A percentile compares a stretch with the other conserved stretches of the same genome.
Conservation (phyloP, 2,797 vertebrate species). For the Scolopax rusticola region DNA sequence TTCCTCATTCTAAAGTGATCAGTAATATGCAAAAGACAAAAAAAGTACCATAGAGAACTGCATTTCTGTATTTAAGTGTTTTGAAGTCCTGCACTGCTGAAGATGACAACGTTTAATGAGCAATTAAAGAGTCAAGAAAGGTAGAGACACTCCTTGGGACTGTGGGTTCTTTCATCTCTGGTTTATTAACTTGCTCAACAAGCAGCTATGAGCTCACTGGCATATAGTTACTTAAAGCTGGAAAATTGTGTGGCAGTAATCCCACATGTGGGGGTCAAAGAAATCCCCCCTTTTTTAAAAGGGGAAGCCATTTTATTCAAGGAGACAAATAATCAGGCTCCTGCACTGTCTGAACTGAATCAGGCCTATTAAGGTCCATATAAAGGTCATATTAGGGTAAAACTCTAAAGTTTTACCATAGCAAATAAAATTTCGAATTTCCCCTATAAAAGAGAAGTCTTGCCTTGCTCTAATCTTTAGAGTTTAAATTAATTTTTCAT, state of each 20-base stretch:
- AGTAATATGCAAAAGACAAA: neutral
- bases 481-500: conserved; percentile 74
- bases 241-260: neutral
- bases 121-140: neutral
- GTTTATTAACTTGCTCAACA: neutral
- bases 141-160: neutral
- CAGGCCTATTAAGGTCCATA: neutral
- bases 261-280: neutral
- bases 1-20: neutral
- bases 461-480: conserved; percentile 64
- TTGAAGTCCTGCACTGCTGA: neutral
- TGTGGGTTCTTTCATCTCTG: neutral
- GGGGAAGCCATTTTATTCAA: neutral
- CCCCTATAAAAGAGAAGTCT: conserved; percentile 27
- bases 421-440: conserved; percentile 46
- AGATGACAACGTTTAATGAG: neutral
- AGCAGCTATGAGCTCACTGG: neutral
- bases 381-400: conserved; percentile 32
- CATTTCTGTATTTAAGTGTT: neutral
- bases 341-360: neutral
- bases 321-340: neutral
- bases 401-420: conserved; percentile 22
- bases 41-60: neutral
- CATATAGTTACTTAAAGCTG: neutral
- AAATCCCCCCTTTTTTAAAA: neutral